These are phyloP conservation scores for Sebastes alutus DNA, from an alignment of 2,797 vertebrate species.

Conservation along the genomic window DNA sequence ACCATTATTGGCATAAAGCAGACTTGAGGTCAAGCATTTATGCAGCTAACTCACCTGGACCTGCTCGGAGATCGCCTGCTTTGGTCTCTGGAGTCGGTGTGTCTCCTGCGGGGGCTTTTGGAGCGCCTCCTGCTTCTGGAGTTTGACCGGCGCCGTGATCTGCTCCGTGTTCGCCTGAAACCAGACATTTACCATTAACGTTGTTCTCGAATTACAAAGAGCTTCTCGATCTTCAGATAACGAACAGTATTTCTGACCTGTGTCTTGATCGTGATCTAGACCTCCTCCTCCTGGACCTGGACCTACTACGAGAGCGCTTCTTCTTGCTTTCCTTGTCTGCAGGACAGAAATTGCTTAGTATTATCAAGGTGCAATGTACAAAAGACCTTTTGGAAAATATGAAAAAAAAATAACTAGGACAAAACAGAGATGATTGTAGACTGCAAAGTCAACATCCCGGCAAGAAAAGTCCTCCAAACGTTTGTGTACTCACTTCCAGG, in stretches of 20 bases:
- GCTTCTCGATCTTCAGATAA: background rate
- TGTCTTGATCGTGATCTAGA: slow-evolving; percentile 92
- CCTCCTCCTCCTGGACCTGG: slow-evolving; percentile 89
- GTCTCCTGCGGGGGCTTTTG: slow-evolving; percentile 90
- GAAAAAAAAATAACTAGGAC: background rate
- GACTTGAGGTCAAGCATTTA: accelerated
- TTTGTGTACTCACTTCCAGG: slow-evolving; percentile 85
- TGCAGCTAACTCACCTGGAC: slow-evolving; percentile 80
- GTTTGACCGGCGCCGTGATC: slow-evolving; percentile 88
- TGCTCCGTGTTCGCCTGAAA: slow-evolving; percentile 89
- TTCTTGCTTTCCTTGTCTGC: slow-evolving; percentile 93
- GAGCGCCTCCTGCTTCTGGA: slow-evolving; percentile 92
- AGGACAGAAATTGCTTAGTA: background rate
- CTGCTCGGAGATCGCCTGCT: slow-evolving; percentile 87
- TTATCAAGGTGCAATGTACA: background rate
- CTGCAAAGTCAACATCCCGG: background rate
- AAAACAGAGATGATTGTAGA: background rate
- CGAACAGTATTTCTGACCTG: slow-evolving; percentile 77
- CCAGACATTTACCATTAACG: background rate
- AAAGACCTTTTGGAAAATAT: background rate
- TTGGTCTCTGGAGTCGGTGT: slow-evolving; percentile 89
- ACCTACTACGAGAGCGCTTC: slow-evolving; percentile 85
- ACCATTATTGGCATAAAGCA: background rate
- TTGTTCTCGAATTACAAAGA: background rate
- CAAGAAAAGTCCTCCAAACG: background rate